Percentiles rank a stretch among this genome's conserved stretches.
phyloP scores from a whole-genome alignment of 2,797 vertebrate genomes.

The Takifugu ocellatus region DNA sequence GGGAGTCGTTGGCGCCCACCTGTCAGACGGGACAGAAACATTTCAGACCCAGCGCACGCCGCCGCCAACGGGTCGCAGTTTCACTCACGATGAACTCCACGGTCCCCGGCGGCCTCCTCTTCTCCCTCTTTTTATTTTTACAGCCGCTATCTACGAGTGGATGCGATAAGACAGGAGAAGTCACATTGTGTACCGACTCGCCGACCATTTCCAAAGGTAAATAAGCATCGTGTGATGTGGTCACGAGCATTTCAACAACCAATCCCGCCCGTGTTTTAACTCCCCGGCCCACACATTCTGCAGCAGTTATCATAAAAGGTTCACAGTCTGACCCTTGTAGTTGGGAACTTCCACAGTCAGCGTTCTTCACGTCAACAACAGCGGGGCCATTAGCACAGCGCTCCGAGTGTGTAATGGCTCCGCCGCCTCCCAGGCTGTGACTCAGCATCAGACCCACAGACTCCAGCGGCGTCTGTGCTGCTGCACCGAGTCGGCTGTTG shows the following conservation, averaged over 20 bases:
- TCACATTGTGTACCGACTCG: too few relatives aligned
- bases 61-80: background rate
- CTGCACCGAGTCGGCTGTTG: conserved; percentile 3
- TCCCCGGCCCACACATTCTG: conserved; percentile 7
- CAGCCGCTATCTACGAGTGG: conserved; percentile 77
- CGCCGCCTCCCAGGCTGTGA: conserved; percentile 35
- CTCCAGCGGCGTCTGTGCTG: conserved; percentile 18
- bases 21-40: conserved; percentile 40
- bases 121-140: conserved; percentile 86
- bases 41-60: background rate
- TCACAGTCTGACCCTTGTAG: conserved; percentile 39
- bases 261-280: background rate
- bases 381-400: conserved; percentile 43
- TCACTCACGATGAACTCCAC: conserved; percentile 87
- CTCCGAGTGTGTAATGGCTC: conserved; percentile 36
- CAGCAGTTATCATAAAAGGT: conserved; percentile 13
- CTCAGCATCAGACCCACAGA: conserved; percentile 34
- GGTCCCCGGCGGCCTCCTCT: conserved; percentile 87
- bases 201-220: too few relatives aligned
- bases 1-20: conserved; percentile 85
- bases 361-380: conserved; percentile 42
- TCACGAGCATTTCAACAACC: too few relatives aligned
- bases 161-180: conserved; percentile 6
- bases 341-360: conserved; percentile 40
- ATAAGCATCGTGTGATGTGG: too few relatives aligned